Conservation (phyloP, 1,140 invertebrate species). For the Achatina immaculata region DNA sequence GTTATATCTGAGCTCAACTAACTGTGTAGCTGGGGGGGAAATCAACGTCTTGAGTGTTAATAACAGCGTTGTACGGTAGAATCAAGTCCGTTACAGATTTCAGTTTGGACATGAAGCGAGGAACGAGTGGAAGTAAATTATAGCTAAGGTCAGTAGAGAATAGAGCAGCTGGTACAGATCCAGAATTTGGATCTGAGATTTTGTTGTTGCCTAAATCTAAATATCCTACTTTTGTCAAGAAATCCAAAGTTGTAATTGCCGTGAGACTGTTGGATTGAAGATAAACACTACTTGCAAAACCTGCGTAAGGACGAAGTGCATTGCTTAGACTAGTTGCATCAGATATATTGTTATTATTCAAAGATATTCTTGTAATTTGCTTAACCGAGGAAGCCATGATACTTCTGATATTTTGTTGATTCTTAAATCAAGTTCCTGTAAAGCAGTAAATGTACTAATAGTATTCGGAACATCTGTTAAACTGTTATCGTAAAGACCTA, state of each 20-base stretch:
- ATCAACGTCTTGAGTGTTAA: background rate
- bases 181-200: background rate
- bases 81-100: background rate
- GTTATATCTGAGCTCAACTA: background rate
- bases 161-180: background rate
- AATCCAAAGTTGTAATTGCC: background rate
- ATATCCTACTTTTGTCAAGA: background rate
- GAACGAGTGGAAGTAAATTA: background rate
- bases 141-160: background rate
- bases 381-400: background rate
- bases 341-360: background rate
- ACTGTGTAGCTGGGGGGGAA: background rate
- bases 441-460: background rate
- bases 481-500: background rate
- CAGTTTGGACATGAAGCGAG: background rate
- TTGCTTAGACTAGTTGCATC: background rate
- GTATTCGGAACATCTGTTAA: background rate
- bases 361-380: background rate
- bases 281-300: background rate
- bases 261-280: background rate
- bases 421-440: background rate
- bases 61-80: background rate
- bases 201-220: background rate
- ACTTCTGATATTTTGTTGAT: background rate
- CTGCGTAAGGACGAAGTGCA: background rate